Conservation (phyloP, 2,113 vertebrate species). For the Peromyscus polionotus region DNA sequence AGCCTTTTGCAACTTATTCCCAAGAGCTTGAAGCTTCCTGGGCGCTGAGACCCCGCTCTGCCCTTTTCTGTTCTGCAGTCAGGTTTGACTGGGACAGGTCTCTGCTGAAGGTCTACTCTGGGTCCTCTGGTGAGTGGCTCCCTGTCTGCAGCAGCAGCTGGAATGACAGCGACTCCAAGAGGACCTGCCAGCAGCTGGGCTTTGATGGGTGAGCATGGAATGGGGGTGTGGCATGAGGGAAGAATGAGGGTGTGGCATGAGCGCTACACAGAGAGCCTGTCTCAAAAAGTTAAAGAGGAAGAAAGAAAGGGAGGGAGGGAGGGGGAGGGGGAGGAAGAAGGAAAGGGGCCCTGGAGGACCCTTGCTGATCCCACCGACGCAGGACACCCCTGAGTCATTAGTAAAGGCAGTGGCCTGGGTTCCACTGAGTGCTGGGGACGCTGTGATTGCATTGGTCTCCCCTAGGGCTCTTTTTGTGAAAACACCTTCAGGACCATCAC, state of each 20-base stretch:
- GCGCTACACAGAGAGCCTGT: background rate
- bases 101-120: slow-evolving; percentile 89
- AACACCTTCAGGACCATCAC: accelerated
- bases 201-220: slow-evolving; percentile 85
- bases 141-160: slow-evolving; percentile 87
- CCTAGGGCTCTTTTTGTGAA: background rate
- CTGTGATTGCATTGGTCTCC: too few species aligned
- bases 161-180: slow-evolving; percentile 83
- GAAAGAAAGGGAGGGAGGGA: accelerated
- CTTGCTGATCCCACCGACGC: background rate
- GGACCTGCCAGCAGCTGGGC: slow-evolving; percentile 89
- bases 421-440: background rate
- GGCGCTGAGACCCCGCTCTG: background rate
- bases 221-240: background rate
- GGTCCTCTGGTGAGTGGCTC: slow-evolving; percentile 84
- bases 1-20: background rate
- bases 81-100: slow-evolving; percentile 86
- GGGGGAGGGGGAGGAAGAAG: background rate
- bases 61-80: slow-evolving; percentile 77
- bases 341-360: background rate
- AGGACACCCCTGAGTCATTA: background rate
- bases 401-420: background rate
- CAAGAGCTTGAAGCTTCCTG: background rate
- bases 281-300: background rate
- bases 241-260: too few species aligned